Conservation (phyloP, 1,140 invertebrate genomes). For the Ooceraea biroi region DNA sequence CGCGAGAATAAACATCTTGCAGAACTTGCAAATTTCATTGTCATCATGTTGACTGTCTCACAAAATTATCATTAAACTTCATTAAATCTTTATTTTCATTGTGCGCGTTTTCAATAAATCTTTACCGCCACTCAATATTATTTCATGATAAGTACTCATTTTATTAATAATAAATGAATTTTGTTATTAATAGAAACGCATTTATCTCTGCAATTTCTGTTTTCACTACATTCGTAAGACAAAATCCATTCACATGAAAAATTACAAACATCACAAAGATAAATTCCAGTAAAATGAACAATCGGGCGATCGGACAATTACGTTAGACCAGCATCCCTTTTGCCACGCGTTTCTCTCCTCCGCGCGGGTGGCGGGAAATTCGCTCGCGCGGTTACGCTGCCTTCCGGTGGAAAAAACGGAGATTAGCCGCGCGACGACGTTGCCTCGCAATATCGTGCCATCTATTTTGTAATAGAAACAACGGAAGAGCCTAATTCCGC, state of each 20-base stretch:
- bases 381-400: conserved; percentile 52
- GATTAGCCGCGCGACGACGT: conserved; percentile 71
- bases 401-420: conserved; percentile 69
- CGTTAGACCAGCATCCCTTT: neutral
- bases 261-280: neutral
- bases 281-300: neutral
- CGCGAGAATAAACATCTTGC: no score
- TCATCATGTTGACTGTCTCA: no score
- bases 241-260: neutral
- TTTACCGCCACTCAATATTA: neutral
- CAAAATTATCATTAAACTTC: no score
- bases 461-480: conserved; percentile 87
- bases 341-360: conserved; percentile 23
- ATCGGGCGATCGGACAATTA: neutral
- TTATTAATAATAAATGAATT: neutral
- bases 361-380: conserved; percentile 29
- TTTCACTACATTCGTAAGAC: neutral
- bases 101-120: no score
- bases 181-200: neutral
- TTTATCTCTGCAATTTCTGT: neutral
- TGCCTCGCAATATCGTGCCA: conserved; percentile 82
- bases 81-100: no score
- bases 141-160: neutral
- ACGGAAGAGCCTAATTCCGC: conserved; percentile 86
- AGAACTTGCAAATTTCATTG: no score